phyloP scores from a whole-genome alignment of 2,113 vertebrate species.

The Cyphomyrus plagiostoma region DNA sequence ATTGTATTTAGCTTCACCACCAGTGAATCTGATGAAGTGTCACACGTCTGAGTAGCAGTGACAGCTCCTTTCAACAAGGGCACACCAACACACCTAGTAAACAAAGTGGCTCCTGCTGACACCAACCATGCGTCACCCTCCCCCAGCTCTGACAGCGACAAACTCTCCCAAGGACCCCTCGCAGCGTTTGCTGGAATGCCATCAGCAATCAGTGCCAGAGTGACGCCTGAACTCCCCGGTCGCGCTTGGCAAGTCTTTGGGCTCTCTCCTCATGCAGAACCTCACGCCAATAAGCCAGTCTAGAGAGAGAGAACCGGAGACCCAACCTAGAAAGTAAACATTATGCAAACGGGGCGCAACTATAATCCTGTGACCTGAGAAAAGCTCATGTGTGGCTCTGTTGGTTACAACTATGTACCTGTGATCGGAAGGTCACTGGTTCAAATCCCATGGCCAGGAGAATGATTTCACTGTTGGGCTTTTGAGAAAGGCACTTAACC shows the following conservation, averaged over 20 bases:
- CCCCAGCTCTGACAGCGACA: neutral
- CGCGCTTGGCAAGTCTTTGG: neutral
- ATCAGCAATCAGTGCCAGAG: neutral
- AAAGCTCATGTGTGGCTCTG: neutral
- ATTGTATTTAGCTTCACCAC: neutral
- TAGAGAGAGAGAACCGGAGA: neutral
- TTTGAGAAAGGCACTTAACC: neutral
- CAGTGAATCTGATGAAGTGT: conserved; percentile 4
- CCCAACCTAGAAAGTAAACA: conserved; percentile 17
- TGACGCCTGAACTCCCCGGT: neutral
- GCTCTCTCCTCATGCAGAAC: neutral
- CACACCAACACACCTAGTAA: neutral
- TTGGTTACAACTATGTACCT: neutral
- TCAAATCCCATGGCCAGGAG: neutral
- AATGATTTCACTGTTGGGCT: neutral
- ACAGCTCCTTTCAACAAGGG: conserved; percentile 1
- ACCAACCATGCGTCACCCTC: neutral
- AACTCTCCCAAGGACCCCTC: neutral
- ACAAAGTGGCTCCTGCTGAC: neutral
- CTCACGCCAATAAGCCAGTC: neutral
- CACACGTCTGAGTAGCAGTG: neutral
- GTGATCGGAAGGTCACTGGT: neutral
- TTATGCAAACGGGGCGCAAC: neutral
- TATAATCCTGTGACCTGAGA: neutral
- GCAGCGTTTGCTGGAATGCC: neutral